Evolutionary conservation across 1,140 invertebrate genomes (phyloP).

Genomic region (Chelonus insularis): DNA sequence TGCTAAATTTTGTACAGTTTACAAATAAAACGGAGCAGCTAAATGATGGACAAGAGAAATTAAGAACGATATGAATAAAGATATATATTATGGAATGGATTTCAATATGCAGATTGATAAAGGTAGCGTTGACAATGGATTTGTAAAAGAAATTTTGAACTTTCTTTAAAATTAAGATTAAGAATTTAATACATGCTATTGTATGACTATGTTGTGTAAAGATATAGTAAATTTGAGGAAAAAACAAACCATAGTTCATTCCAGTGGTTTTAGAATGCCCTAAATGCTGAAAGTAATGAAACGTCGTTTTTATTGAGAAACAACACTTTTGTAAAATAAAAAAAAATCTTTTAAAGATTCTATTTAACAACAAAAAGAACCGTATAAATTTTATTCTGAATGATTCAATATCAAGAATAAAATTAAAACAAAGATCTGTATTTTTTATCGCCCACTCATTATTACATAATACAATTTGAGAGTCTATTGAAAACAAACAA

Average conservation of each 20-base stretch:
- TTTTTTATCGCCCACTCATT: too few species aligned
- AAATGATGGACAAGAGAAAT: constrained; percentile 25
- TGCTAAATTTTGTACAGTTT: constrained; percentile 51
- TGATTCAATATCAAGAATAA: too few species aligned
- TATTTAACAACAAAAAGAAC: constrained; percentile 32
- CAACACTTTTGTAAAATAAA: neutral
- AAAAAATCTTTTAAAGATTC: constrained; percentile 13
- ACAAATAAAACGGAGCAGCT: constrained; percentile 28
- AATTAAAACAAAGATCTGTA: too few species aligned
- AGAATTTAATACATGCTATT: constrained; percentile 46
- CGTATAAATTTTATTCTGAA: constrained; percentile 26
- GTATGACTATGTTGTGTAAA: constrained; percentile 48
- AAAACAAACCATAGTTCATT: constrained; percentile 47
- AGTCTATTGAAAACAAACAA: too few species aligned
- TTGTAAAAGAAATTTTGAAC: constrained; percentile 44
- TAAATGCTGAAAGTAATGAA: constrained; percentile 34
- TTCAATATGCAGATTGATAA: constrained; percentile 5
- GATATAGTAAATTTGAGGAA: constrained; percentile 47
- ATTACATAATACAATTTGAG: too few species aligned
- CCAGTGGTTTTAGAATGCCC: constrained; percentile 43
- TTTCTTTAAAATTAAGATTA: constrained; percentile 44
- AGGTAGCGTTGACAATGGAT: constrained; percentile 34
- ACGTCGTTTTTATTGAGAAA: constrained; percentile 2
- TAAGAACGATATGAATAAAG: neutral
- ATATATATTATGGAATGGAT: neutral